Percentiles rank a stretch among this genome's conserved stretches.
These are phyloP conservation scores for Micrasema minimum DNA, from an alignment of 1,140 invertebrate genomes.

Conservation along the genomic window DNA sequence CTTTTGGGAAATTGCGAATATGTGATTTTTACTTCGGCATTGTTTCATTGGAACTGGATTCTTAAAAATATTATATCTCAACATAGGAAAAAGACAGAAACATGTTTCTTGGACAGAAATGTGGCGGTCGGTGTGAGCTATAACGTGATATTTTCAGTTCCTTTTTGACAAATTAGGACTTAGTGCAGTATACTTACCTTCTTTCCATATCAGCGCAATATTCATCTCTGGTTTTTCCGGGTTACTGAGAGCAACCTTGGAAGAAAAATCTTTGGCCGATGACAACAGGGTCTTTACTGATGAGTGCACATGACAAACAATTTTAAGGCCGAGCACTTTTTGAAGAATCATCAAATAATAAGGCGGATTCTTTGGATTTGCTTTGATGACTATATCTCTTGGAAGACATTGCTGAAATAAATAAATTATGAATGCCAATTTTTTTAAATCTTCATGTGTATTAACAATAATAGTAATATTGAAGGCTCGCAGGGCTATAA, in stretches of 20 bases:
- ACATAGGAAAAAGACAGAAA: too few relatives aligned
- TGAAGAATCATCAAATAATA: conserved; percentile 74
- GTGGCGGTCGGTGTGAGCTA: too few relatives aligned
- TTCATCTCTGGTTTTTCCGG: conserved; percentile 63
- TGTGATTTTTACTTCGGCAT: too few relatives aligned
- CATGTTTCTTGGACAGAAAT: too few relatives aligned
- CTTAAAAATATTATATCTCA: too few relatives aligned
- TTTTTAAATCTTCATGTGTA: too few relatives aligned
- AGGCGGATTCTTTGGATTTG: conserved; percentile 73
- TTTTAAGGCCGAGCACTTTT: conserved; percentile 65
- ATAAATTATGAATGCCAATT: conserved; percentile 33
- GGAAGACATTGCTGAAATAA: conserved; percentile 60
- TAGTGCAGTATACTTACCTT: conserved; percentile 65
- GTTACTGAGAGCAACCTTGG: conserved; percentile 55
- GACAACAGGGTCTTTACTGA: conserved; percentile 64
- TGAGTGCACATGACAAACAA: conserved; percentile 74
- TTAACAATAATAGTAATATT: too few relatives aligned
- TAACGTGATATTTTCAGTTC: too few relatives aligned
- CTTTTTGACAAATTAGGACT: too few relatives aligned
- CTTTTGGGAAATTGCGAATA: too few relatives aligned
- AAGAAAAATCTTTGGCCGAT: conserved; percentile 55
- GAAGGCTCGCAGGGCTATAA: too few relatives aligned
- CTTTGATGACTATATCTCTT: conserved; percentile 76
- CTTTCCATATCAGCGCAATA: conserved; percentile 80
- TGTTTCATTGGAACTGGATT: too few relatives aligned